These are phyloP conservation scores for Drosophila mimica DNA, from an alignment of 2,888 invertebrate genomes.

Conservation along the genomic window DNA sequence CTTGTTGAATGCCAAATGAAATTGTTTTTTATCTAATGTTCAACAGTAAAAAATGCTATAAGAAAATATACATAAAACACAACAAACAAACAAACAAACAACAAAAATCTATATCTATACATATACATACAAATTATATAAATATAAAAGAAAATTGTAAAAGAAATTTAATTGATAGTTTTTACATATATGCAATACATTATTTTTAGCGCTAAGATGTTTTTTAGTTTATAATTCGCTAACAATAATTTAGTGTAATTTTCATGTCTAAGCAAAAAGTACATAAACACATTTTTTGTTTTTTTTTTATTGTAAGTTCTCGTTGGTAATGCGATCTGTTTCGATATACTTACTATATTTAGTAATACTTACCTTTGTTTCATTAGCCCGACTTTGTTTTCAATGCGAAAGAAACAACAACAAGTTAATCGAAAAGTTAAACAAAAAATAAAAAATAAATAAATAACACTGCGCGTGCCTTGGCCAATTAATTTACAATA, in stretches of 20 bases:
- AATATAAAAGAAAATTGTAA: slow-evolving; percentile 45
- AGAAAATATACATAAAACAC: slow-evolving; percentile 15
- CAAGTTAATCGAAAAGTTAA: background rate
- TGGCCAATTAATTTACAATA: slow-evolving; percentile 75
- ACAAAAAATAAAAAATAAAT: slow-evolving; percentile 30
- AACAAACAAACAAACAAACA: slow-evolving; percentile 19
- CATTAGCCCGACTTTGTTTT: slow-evolving; percentile 54
- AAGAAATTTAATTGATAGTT: slow-evolving; percentile 45
- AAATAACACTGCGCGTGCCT: slow-evolving; percentile 64
- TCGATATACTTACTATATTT: slow-evolving; percentile 16
- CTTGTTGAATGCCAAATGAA: slow-evolving; percentile 77
- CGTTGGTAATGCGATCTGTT: slow-evolving; percentile 58
- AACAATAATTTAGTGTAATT: slow-evolving; percentile 75
- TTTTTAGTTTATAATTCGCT: slow-evolving; percentile 75
- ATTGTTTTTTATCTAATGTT: slow-evolving; percentile 62
- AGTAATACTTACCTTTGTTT: slow-evolving; percentile 26
- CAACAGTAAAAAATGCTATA: slow-evolving; percentile 50
- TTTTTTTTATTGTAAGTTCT: slow-evolving; percentile 56
- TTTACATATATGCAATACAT: slow-evolving; percentile 56
- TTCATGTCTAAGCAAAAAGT: slow-evolving; percentile 60
- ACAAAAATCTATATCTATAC: slow-evolving; percentile 38
- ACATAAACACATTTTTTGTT: slow-evolving; percentile 43
- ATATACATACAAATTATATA: slow-evolving; percentile 35
- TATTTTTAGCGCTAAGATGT: slow-evolving; percentile 69
- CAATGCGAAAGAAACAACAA: slow-evolving; percentile 3